Conservation (phyloP, 2,113 vertebrate genomes). For the Dromaius novaehollandiae region DNA sequence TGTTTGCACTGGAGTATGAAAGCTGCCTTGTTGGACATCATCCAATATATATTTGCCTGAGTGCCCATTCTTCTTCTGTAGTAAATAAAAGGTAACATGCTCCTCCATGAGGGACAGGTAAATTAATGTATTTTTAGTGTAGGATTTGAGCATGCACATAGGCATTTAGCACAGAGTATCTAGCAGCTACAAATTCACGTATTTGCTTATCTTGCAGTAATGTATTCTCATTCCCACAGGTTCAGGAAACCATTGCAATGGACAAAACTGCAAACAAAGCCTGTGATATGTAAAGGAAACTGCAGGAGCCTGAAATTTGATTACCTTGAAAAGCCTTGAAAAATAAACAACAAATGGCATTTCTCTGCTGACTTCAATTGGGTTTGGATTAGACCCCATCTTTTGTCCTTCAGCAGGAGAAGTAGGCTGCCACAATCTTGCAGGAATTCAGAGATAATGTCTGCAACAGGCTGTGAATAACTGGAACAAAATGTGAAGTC, state of each 20-base stretch:
- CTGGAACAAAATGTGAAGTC: background rate
- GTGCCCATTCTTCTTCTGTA: background rate
- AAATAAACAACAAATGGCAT: background rate
- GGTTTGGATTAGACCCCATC: background rate
- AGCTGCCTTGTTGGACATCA: fast-evolving
- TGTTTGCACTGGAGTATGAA: background rate
- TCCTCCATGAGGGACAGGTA: background rate
- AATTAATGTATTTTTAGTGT: background rate
- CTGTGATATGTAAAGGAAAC: background rate
- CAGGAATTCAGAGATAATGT: background rate
- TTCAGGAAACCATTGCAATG: background rate
- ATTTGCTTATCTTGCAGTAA: background rate
- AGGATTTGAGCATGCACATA: background rate
- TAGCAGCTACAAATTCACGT: background rate
- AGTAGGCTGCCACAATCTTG: background rate
- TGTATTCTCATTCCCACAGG: background rate
- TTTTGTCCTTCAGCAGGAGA: background rate
- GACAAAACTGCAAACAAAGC: background rate
- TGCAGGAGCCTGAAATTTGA: background rate
- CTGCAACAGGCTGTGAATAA: background rate
- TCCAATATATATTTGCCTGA: background rate
- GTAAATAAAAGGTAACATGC: background rate
- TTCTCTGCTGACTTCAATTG: background rate
- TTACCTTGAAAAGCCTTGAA: background rate
- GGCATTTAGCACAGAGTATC: background rate